phyloP scores from a whole-genome alignment of 2,797 vertebrate species.

The Todus mexicanus region DNA sequence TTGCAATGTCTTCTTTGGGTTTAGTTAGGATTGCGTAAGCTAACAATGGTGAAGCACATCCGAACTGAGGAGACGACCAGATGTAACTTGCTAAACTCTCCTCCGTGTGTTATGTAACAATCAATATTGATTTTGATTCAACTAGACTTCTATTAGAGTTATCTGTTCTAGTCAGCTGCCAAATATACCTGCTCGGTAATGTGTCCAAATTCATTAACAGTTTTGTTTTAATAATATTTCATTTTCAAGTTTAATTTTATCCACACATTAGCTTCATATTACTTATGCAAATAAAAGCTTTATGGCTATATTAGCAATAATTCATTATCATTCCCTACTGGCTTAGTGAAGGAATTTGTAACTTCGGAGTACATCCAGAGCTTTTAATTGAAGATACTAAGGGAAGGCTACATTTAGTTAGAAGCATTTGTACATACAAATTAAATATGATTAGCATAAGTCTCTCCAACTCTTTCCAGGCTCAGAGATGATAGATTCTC shows the following conservation, averaged over 20 bases:
- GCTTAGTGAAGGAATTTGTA: constrained; percentile 43
- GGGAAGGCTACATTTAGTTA: constrained; percentile 29
- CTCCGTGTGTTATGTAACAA: neutral
- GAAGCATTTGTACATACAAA: constrained; percentile 41
- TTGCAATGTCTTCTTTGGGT: neutral
- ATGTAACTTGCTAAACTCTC: neutral
- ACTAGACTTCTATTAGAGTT: constrained; percentile 22
- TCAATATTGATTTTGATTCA: constrained; percentile 61
- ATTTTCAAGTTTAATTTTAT: constrained; percentile 67
- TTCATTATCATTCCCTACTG: constrained; percentile 62
- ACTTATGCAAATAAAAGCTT: constrained; percentile 69
- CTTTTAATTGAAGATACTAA: constrained; percentile 56
- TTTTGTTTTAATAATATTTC: constrained; percentile 68
- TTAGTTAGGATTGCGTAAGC: neutral
- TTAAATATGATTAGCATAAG: constrained; percentile 54
- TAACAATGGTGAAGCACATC: neutral
- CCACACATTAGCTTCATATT: constrained; percentile 61
- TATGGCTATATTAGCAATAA: constrained; percentile 53
- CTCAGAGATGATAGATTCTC: neutral
- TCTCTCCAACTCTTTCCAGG: constrained; percentile 7
- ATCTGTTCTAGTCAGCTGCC: constrained; percentile 53
- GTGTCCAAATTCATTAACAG: constrained; percentile 52
- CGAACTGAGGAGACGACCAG: neutral
- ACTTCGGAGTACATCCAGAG: constrained; percentile 54
- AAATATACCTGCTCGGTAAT: constrained; percentile 55